These are phyloP conservation scores for Ornithoptera priamus DNA, from an alignment of 2,888 invertebrate species.

Conservation along the genomic window DNA sequence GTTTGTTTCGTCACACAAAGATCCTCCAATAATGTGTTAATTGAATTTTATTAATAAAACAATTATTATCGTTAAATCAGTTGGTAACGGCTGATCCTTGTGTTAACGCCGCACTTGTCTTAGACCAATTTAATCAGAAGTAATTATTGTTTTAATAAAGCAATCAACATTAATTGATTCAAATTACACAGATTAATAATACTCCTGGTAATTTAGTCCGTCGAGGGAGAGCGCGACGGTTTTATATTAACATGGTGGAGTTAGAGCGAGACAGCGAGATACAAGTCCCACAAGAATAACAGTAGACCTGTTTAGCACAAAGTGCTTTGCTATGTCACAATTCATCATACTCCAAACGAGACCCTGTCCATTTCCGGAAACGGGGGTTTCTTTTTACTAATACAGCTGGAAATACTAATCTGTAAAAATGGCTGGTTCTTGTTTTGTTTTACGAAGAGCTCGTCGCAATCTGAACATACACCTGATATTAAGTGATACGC, in stretches of 20 bases:
- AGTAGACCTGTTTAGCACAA: slow-evolving; percentile 66
- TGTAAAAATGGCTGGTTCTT: too few relatives aligned
- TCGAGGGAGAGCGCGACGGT: slow-evolving; percentile 31
- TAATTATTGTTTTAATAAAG: slow-evolving; percentile 25
- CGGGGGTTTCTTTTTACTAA: background rate
- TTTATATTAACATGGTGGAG: slow-evolving; percentile 50
- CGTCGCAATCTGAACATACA: too few relatives aligned
- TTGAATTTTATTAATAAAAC: background rate
- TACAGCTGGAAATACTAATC: too few relatives aligned
- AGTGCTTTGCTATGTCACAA: slow-evolving; percentile 76
- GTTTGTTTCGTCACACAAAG: too few relatives aligned
- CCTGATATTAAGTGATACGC: too few relatives aligned
- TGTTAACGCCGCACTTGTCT: background rate
- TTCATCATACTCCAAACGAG: slow-evolving; percentile 58
- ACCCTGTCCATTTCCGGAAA: slow-evolving; percentile 33
- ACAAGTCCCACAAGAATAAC: slow-evolving; percentile 65
- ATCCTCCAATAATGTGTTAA: too few relatives aligned
- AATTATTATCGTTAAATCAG: background rate
- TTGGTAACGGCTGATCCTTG: background rate
- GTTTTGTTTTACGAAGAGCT: too few relatives aligned
- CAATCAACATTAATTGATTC: slow-evolving; percentile 23
- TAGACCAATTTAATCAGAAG: slow-evolving; percentile 16
- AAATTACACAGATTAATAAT: slow-evolving; percentile 24
- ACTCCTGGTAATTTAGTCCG: slow-evolving; percentile 4
- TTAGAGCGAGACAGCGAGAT: slow-evolving; percentile 45